These are phyloP conservation scores for Malacoraja senta DNA, from an alignment of 2,797 vertebrate genomes.

Conservation along the genomic window DNA sequence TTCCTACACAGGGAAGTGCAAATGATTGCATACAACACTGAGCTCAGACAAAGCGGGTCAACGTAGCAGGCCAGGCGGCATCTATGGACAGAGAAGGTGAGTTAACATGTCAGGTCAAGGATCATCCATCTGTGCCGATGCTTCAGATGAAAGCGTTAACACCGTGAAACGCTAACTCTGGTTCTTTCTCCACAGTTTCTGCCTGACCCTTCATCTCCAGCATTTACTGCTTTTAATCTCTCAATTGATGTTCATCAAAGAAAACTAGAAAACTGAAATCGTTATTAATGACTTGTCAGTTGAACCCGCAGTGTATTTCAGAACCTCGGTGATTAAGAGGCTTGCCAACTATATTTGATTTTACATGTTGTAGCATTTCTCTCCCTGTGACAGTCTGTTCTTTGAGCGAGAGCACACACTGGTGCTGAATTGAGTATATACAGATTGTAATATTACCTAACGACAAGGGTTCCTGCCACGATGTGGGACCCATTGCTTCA, in stretches of 20 bases:
- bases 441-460: not conserved
- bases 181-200: too few species aligned
- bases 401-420: not conserved
- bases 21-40: too few species aligned
- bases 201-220: too few species aligned
- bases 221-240: not conserved
- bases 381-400: not conserved
- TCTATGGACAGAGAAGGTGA: too few species aligned
- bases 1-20: too few species aligned
- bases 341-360: not conserved
- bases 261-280: not conserved
- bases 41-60: too few species aligned
- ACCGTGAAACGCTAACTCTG: too few species aligned
- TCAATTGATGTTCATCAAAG: not conserved
- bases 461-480: not conserved
- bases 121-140: too few species aligned
- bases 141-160: too few species aligned
- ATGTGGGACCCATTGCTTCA: not conserved
- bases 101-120: too few species aligned
- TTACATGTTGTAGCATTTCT: not conserved
- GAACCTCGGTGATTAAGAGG: not conserved
- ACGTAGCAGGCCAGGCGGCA: too few species aligned
- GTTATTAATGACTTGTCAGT: not conserved
- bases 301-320: not conserved
- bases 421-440: not conserved